phyloP scores from a whole-genome alignment of 2,888 invertebrate species.

The Steinernema scapterisci region DNA sequence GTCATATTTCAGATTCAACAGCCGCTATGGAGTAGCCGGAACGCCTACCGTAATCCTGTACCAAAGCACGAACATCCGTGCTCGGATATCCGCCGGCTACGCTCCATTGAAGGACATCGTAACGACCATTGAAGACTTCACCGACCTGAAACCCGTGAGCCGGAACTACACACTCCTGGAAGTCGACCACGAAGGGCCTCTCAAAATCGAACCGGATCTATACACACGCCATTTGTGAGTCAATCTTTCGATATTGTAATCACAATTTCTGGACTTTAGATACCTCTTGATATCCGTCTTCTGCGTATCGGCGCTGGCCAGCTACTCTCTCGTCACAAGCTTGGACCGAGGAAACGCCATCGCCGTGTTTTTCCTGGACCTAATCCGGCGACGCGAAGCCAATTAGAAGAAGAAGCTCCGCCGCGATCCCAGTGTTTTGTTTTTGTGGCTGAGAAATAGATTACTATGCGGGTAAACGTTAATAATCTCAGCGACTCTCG shows the following conservation, averaged over 20 bases:
- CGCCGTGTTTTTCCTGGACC: not conserved
- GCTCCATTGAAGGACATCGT: not conserved
- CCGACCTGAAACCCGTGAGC: not conserved
- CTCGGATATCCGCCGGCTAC: conserved; percentile 1
- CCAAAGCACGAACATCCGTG: conserved; percentile 70
- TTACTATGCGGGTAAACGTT: conserved; percentile 15
- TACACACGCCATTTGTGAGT: not conserved
- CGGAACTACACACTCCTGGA: not conserved
- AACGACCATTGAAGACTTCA: not conserved
- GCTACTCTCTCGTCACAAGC: no score
- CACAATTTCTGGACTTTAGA: no score
- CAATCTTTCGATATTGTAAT: not conserved
- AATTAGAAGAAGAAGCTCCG: no score
- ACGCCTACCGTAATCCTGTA: conserved; percentile 84
- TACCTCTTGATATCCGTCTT: not conserved
- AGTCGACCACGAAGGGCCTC: not conserved
- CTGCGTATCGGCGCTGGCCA: not conserved
- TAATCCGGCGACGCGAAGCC: not conserved
- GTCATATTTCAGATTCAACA: conserved; percentile 76
- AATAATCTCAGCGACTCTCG: conserved; percentile 12
- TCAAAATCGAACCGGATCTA: not conserved
- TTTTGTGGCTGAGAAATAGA: no score
- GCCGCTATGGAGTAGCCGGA: conserved; percentile 87
- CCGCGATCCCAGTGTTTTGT: no score
- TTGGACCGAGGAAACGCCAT: not conserved